These are phyloP conservation scores for Zaprionus gabonicus DNA, from an alignment of 1,140 invertebrate genomes.

Conservation along the genomic window DNA sequence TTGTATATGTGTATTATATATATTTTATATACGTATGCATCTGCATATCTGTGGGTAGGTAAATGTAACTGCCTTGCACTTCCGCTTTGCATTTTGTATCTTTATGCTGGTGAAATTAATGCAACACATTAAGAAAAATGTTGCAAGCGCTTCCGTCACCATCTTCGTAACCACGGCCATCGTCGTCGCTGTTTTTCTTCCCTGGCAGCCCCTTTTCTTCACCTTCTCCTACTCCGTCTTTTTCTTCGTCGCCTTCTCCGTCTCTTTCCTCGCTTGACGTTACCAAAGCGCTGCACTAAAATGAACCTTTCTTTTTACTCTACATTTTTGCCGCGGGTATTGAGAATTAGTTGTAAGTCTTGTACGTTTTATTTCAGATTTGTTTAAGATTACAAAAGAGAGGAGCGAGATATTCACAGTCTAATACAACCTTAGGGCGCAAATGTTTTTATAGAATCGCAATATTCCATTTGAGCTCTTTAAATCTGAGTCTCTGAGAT, in stretches of 20 bases:
- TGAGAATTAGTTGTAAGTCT: neutral
- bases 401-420: neutral
- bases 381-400: neutral
- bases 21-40: neutral
- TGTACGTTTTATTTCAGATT: neutral
- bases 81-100: constrained; percentile 65
- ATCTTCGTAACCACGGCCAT: neutral
- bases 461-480: neutral
- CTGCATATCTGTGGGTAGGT: constrained; percentile 6
- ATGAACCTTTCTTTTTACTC: constrained; percentile 34
- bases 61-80: constrained; percentile 49
- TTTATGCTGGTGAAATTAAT: constrained; percentile 73
- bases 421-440: neutral
- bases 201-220: neutral
- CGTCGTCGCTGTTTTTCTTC: neutral
- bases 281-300: constrained; percentile 24
- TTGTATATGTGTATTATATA: neutral
- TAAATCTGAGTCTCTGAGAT: neutral
- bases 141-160: constrained; percentile 47
- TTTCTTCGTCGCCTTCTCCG: neutral
- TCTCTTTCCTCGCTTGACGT: constrained; percentile 5
- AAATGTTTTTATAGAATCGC: neutral
- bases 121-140: constrained; percentile 79
- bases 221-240: neutral
- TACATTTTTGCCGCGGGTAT: neutral